These are phyloP conservation scores for Hemicrepidius hirtus DNA, from an alignment of 2,888 invertebrate species.

Conservation along the genomic window DNA sequence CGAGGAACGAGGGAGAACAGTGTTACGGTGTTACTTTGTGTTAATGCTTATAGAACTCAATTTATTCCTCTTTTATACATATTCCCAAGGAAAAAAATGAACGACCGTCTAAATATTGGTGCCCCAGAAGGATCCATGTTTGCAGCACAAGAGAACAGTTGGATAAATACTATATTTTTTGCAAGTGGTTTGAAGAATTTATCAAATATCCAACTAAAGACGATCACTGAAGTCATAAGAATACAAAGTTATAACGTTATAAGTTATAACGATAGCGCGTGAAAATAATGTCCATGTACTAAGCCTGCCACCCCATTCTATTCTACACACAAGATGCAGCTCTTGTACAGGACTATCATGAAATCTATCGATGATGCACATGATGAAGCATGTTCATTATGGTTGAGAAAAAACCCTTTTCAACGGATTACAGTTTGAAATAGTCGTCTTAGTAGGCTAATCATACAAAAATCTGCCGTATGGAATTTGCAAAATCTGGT, in stretches of 20 bases:
- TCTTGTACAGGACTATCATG: not conserved
- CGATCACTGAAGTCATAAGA: not conserved
- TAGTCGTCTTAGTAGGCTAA: no score
- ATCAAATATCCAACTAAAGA: not conserved
- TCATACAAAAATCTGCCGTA: no score
- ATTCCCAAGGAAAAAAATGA: conserved; percentile 19
- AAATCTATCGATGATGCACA: not conserved
- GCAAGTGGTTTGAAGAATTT: not conserved
- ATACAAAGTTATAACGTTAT: no score
- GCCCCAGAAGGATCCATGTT: not conserved
- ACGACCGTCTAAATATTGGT: not conserved
- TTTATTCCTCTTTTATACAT: not conserved
- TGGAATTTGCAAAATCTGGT: no score
- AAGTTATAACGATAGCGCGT: no score
- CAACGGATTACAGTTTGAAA: no score
- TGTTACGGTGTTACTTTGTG: conserved; percentile 1
- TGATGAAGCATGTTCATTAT: no score
- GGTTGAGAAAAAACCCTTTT: no score
- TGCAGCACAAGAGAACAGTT: not conserved
- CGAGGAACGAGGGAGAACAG: conserved; percentile 19
- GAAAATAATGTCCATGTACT: not conserved
- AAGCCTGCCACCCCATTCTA: no score
- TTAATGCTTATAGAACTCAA: not conserved
- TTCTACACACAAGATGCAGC: conserved; percentile 11
- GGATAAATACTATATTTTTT: not conserved